Evolutionary conservation across 2,888 invertebrate genomes (phyloP).

Genomic region (Drosophila incognita): DNA sequence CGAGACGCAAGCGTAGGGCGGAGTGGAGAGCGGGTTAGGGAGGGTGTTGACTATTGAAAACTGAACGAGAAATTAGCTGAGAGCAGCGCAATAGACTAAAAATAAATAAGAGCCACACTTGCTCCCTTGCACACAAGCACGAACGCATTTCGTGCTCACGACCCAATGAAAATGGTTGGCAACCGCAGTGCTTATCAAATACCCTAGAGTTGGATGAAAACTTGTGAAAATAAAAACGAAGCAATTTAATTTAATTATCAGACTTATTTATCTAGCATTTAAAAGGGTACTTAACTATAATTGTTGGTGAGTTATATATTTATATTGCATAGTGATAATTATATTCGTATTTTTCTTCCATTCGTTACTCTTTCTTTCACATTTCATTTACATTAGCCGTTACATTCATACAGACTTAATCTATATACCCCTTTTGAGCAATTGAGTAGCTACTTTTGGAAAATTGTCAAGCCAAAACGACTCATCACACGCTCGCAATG

Average conservation of each 20-base stretch:
- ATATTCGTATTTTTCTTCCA: background rate
- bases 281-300: background rate
- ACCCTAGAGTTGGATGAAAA: conserved; percentile 9
- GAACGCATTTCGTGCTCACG: conserved; percentile 47
- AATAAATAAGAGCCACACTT: conserved; percentile 60
- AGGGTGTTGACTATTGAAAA: conserved; percentile 10
- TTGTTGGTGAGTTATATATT: background rate
- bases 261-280: background rate
- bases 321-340: background rate
- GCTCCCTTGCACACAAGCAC: conserved; percentile 21
- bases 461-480: conserved; percentile 41
- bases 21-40: background rate
- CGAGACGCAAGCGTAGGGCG: conserved; percentile 43
- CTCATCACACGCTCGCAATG: conserved; percentile 30
- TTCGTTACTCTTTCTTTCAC: background rate
- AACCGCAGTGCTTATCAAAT: conserved; percentile 1
- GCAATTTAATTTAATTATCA: background rate
- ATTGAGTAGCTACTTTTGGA: conserved; percentile 5
- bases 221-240: background rate
- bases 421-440: conserved; percentile 9
- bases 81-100: conserved; percentile 67
- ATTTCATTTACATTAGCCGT: background rate
- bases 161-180: conserved; percentile 19
- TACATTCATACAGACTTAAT: accelerated
- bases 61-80: conserved; percentile 37